Evolutionary conservation across 2,797 vertebrate genomes (phyloP).

Genomic region (Lepilemur ruficaudatus): DNA sequence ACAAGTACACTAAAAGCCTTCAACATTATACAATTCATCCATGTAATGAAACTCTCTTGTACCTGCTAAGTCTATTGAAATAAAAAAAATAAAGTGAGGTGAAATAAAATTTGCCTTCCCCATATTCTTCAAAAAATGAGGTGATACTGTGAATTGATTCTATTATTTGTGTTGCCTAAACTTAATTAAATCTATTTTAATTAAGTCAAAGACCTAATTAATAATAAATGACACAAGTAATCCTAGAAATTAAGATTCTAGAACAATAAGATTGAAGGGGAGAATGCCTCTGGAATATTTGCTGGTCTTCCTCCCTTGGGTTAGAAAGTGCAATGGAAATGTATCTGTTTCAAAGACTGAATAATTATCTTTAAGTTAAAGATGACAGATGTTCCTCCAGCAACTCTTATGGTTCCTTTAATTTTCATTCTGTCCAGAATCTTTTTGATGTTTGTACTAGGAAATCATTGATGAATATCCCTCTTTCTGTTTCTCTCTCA

Average conservation of each 20-base stretch:
- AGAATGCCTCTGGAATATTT: not conserved
- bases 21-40: not conserved
- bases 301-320: not conserved
- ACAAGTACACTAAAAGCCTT: not conserved
- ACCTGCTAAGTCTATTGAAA: not conserved
- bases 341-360: not conserved
- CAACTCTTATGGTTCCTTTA: not conserved
- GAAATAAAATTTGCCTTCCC: not conserved
- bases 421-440: not conserved
- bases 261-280: not conserved
- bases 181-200: not conserved
- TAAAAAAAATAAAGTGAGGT: not conserved
- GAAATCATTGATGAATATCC: not conserved
- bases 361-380: not conserved
- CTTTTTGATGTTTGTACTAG: not conserved
- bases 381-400: not conserved
- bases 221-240: not conserved
- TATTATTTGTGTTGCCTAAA: not conserved
- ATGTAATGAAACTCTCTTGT: not conserved
- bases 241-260: not conserved
- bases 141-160: not conserved
- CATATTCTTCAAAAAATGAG: not conserved
- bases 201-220: not conserved
- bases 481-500: not conserved
- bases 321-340: not conserved